Evolutionary conservation across 2,888 invertebrate genomes (phyloP), one percentile per base, ranked within the genome.

Genomic region (Notocelia uddmanniana): DNA sequence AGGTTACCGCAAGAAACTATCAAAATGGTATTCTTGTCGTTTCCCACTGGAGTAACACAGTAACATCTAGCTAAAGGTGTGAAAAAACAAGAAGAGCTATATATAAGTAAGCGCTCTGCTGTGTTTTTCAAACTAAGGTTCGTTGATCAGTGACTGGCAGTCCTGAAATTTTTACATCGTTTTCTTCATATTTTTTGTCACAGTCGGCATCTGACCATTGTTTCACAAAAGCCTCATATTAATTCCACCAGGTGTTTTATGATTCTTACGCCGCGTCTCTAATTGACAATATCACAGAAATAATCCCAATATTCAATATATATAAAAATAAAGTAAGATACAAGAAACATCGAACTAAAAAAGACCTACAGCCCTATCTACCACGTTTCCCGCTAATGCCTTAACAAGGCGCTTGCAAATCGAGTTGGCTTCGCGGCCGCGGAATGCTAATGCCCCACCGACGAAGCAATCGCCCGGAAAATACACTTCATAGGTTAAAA

Each of bases 401-500:
- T 78, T 89, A 88, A 89, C 86, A 84, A 88, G 85, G 79, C 80
- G 78, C 79, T 68, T 78, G 81, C 81, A 83, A 82, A 79, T 79
- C 79, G 79, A 83, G 83, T 86, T 87, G 85, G 85, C 68, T 50
- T 41, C 73, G 74, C 63, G 66, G 71, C 69, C 69, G 74, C 73
- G 73, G 77, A 69, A 78, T 76, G 77, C 75, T 75, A 78, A 78
- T 73, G 64, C 73, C 76, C 74, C 41, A 45, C n/a, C 41, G 78
- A 83, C 85, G 87, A 80, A 77, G 81, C 88, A 85, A 89, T 90
- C 88, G 87, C 84, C 82, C 83, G 87, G 88, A 89, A 91, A 91
- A 90, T 90, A 90, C 89, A 89, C 90, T 91, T 92, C 89, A 87
- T 85, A 88, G 84, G 88, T 89, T 89, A 87, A 89, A 86, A 84